Conservation (phyloP, 2,797 vertebrate species). For the Pseudochirops corinnae region DNA sequence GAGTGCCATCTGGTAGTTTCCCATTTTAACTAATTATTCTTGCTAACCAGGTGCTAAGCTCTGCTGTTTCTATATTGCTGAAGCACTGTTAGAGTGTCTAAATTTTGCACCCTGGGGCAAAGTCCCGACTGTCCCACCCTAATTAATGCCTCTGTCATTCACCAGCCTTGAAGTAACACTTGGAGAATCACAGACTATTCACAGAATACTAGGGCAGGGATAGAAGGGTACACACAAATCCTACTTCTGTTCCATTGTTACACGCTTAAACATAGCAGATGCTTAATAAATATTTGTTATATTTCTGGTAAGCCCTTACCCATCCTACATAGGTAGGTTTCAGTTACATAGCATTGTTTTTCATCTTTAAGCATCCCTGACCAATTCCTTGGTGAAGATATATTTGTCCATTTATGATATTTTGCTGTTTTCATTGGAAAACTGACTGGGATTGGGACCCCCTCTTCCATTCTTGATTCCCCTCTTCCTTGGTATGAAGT, state of each 20-base stretch:
- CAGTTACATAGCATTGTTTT: not conserved
- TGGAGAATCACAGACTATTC: not conserved
- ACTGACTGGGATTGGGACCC: slow-evolving; percentile 79
- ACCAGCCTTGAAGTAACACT: not conserved
- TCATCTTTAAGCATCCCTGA: slow-evolving; percentile 30
- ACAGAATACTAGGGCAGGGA: not conserved
- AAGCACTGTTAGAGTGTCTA: slow-evolving; percentile 6
- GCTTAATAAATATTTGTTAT: not conserved
- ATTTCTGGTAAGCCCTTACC: not conserved
- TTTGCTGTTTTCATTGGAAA: slow-evolving; percentile 84
- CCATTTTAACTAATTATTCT: slow-evolving; percentile 4
- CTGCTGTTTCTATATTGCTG: not conserved
- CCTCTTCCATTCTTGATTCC: slow-evolving; percentile 51
- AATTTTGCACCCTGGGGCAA: slow-evolving; percentile 9
- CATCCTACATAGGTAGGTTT: not conserved
- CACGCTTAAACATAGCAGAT: not conserved
- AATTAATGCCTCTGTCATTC: not conserved
- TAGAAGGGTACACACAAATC: not conserved
- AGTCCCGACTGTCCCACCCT: not conserved
- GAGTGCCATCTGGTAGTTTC: not conserved
- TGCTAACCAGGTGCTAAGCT: slow-evolving; percentile 1
- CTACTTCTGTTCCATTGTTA: not conserved
- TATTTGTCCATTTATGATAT: slow-evolving; percentile 83
- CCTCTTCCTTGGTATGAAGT: slow-evolving; percentile 74
- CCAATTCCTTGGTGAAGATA: slow-evolving; percentile 81